Base-by-base conservation (phyloP, 2,797 vertebrate genomes). In the Ctenopoma multispine region DNA sequence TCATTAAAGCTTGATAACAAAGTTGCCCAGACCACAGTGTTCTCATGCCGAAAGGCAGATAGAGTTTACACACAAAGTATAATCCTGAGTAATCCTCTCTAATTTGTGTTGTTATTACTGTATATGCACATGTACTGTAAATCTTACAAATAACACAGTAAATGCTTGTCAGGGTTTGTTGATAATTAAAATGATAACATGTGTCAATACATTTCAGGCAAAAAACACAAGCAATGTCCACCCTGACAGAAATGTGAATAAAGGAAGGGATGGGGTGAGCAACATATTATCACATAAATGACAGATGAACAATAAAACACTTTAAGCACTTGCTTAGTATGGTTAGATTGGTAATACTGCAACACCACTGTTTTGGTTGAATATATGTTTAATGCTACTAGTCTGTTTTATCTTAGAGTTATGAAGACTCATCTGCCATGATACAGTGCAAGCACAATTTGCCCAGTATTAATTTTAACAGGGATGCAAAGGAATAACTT, bases 161-260 rank as follows among this genome's bases (percentile, higher is more conserved):
- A 40, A 18, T 20, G 38, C 43, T 20, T 67, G 20, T 5, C 29
- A 18, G 7, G 58, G 27, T 54, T 10, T 61, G 50, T 3, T 23
- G 23, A n/a, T 49, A 18, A 50, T 4, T 48, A 9, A 1, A 6
- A 34, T 34, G 8, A 34, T 34, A 34, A 34, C 31, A 34, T 9
- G 8, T 34, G 7, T 34, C 7, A 34, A 34, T 6, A 34, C 31
- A 34, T 34, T 34, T 3, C 5, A 34, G 31, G 8, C 31, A 34
- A 6, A 34, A 34, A 9, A 34, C 31, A 34, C 31, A 34, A 34
- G 31, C 8, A 9, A 34, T 34, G 4, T 34, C 31, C 59, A 77
- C 29, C 47, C 64, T 62, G n/a, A 43, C 34, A 75, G 58, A 70
- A 18, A 48, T 60, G 56, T 50, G 54, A 72, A 67, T 13, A 54